Base-by-base conservation (phyloP, 2,797 vertebrate species). In the Urocyon cinereoargenteus region DNA sequence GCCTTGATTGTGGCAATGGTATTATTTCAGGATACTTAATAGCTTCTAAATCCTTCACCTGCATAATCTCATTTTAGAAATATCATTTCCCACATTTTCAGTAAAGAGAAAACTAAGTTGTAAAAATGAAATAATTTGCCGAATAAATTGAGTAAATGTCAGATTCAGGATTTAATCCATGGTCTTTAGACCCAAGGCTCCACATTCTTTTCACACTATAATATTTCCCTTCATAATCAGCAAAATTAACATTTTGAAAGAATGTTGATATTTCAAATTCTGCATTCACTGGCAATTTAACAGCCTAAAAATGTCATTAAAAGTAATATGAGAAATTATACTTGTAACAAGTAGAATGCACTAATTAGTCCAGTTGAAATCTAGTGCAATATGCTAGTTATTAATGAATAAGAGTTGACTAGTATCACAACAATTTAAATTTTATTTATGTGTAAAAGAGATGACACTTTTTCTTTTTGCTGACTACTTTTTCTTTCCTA, bases 231-330 rank as follows among this genome's bases (percentile, higher is more conserved):
- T 97, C 64, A 94, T 75, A 78, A 94, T 70, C 12, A 22, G 59
- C 21, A 97, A 92, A 92, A 85, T 96, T 97, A 96, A 72, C 66
- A 91, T 90, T 97, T 93, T 96, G n/a, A 90, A 97, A 91, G 45
- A 84, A 95, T 64, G 68, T 94, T 97, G 81, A 84, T 95, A 96
- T 93, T 96, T 96, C 28, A 95, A 66, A 59, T 95, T 96, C 59
- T 95, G 49, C 26, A 70, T 93, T 96, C 53, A 28, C 19, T 91
- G 59, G 24, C 73, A 87, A 85, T 92, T 96, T 96, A 93, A 68
- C 19, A 95, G 84, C 87, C 36, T 95, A 92, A 96, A 95, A 96
- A 88, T 94, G 64, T 85, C 77, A 96, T 88, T 92, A 92, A 81
- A 95, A 84, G 19, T 86, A 91, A 89, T 77, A 94, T 92, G 24